A percentile compares a stretch with the other conserved stretches of the same genome.
Evolutionary conservation across 2,797 vertebrate species (phyloP).

Genomic region (Microhierax caerulescens): DNA sequence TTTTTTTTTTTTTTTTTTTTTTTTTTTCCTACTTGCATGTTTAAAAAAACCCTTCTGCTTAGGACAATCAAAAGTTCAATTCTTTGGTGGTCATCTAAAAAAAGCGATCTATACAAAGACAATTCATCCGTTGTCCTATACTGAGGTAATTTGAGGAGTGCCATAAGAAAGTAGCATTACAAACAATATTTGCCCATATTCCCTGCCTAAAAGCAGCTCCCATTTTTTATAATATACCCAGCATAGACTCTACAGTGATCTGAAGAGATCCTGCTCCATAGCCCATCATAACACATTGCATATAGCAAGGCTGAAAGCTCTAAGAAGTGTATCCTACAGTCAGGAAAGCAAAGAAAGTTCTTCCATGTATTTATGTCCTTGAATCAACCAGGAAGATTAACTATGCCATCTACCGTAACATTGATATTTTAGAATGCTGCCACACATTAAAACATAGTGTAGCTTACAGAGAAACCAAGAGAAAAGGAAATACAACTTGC

Average conservation of each 20-base stretch:
- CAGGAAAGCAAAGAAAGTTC: background rate
- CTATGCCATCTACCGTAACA: background rate
- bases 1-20: no score
- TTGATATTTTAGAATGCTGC: background rate
- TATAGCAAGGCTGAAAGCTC: background rate
- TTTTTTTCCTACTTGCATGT: background rate
- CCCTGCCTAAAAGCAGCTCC: background rate
- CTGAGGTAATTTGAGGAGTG: conserved; percentile 38
- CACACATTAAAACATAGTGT: background rate
- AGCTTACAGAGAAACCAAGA: background rate
- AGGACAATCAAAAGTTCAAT: conserved; percentile 8
- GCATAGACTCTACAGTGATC: background rate
- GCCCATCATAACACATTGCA: background rate
- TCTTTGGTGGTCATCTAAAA: conserved; percentile 50
- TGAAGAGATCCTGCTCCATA: background rate
- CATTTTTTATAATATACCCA: background rate
- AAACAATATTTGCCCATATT: background rate
- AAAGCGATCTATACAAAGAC: background rate
- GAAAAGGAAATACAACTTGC: background rate
- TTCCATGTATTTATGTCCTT: background rate
- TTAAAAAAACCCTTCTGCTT: background rate
- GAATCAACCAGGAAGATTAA: background rate
- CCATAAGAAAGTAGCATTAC: background rate
- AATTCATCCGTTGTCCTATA: background rate
- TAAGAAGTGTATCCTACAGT: background rate